Evolutionary conservation across 2,113 vertebrate species (phyloP).

Genomic region (Cacatua alba): DNA sequence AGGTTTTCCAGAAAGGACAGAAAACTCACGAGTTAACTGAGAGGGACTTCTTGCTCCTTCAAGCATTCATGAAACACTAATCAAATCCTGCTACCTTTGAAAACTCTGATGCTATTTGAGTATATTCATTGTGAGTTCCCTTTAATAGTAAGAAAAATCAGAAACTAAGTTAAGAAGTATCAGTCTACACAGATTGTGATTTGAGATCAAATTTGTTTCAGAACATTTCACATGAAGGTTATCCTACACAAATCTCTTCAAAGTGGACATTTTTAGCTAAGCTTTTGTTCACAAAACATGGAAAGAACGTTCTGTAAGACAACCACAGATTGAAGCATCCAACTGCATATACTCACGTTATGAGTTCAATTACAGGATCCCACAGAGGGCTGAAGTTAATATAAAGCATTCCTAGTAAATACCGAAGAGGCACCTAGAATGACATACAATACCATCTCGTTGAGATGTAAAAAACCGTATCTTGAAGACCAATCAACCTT

Average conservation of each 20-base stretch:
- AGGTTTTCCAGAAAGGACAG: not conserved
- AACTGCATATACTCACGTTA: constrained; percentile 81
- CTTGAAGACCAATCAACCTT: not conserved
- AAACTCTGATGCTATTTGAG: not conserved
- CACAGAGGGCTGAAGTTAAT: constrained; percentile 94
- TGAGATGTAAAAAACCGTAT: not conserved
- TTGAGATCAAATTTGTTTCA: not conserved
- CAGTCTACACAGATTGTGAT: not conserved
- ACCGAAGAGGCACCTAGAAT: constrained; percentile 90
- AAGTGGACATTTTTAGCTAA: not conserved
- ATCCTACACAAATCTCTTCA: not conserved
- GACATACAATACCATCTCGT: not conserved
- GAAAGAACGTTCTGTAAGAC: not conserved
- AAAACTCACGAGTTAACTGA: not conserved
- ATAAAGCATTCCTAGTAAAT: constrained; percentile 93
- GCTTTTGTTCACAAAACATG: not conserved
- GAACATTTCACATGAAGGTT: not conserved
- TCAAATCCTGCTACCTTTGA: not conserved
- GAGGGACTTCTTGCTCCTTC: not conserved
- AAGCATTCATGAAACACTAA: not conserved
- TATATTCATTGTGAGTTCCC: not conserved
- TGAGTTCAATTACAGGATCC: constrained; percentile 92
- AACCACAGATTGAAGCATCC: not conserved
- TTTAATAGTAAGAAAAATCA: not conserved
- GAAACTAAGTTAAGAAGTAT: not conserved